Conservation (phyloP, 1,140 invertebrate genomes). For the Amphibalanus amphitrite region DNA sequence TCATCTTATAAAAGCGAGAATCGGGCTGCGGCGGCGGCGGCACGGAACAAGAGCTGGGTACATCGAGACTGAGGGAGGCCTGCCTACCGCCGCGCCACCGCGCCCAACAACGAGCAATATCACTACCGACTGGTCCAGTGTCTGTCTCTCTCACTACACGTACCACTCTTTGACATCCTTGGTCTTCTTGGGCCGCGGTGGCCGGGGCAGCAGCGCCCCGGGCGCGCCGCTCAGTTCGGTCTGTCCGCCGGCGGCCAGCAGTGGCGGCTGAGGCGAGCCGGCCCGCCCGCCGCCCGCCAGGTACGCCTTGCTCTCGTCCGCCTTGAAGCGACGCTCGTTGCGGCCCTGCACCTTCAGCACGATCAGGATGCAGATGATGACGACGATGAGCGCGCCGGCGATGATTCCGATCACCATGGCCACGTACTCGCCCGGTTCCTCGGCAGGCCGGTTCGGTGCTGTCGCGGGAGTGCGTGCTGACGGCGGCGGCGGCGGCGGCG, state of each 20-base stretch:
- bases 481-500: too few species aligned
- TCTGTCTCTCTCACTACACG: too few species aligned
- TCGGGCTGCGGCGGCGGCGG: too few species aligned
- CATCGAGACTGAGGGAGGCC: too few species aligned
- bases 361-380: slow-evolving; percentile 73
- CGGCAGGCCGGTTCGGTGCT: not conserved
- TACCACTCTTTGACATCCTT: slow-evolving; percentile 91
- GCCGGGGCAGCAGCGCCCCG: slow-evolving; percentile 40
- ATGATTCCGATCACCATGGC: slow-evolving; percentile 69
- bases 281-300: slow-evolving; percentile 31
- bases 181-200: slow-evolving; percentile 17
- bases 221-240: slow-evolving; percentile 31
- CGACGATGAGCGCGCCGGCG: slow-evolving; percentile 72
- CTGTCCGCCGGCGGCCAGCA: slow-evolving; percentile 24
- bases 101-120: too few species aligned
- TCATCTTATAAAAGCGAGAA: too few species aligned
- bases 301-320: slow-evolving; percentile 47
- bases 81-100: too few species aligned
- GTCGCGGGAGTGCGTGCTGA: too few species aligned
- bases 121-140: too few species aligned
- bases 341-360: slow-evolving; percentile 76
- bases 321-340: slow-evolving; percentile 71
- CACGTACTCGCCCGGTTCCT: slow-evolving; percentile 29
- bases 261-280: slow-evolving; percentile 24
- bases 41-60: too few species aligned